Base-by-base conservation (phyloP, 2,888 invertebrate species). In the Drosophila gaucha region DNA sequence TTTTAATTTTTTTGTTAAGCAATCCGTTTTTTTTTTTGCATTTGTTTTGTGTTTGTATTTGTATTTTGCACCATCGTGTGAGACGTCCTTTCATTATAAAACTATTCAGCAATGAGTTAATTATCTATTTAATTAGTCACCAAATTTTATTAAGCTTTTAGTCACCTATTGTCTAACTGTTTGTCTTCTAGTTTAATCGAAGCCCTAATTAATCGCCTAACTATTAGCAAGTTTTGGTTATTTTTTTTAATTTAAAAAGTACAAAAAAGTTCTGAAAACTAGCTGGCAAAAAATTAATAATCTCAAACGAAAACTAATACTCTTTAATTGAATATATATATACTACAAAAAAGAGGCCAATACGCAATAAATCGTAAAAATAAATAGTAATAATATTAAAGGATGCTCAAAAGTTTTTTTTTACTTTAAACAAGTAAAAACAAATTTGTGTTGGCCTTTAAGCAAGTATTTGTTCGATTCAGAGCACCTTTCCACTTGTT, bases 151-250 rank as follows among this genome's bases (percentile, higher is more conserved):
- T 49, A 31, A 52, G 20, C 18, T 30, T 8, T 39, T 58, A 67
- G 22, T 51, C 67, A 63, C 62, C 6, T 44, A 28, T 54, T 67
- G 65, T 66, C 38, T 62, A 65, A 57, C 22, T 62, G 49, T 70
- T 74, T 64, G 50, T 16, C 14, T 14, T 22, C n/a, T 39, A 50
- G 20, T 28, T 28, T 30, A 35, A 31, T 46, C 22, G 24, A 26
- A 26, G n/a, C 14, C 18, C 33, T 1, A 8, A 18, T 28, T 62
- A 14, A 20, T 55, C 24, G 16, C 16, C 16, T n/a, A 12, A 63
- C 22, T 18, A 16, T 31, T 31, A 31, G 20, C 41, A 60, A 47
- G 20, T 16, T 26, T 35, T 38, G 35, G n/a, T n/a, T 10, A 12
- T 20, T 30, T 6, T 10, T 14, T 38, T 26, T 3, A 31, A 16